phyloP scores from a whole-genome alignment of 1,140 invertebrate species.

The Drosophila obscura region DNA sequence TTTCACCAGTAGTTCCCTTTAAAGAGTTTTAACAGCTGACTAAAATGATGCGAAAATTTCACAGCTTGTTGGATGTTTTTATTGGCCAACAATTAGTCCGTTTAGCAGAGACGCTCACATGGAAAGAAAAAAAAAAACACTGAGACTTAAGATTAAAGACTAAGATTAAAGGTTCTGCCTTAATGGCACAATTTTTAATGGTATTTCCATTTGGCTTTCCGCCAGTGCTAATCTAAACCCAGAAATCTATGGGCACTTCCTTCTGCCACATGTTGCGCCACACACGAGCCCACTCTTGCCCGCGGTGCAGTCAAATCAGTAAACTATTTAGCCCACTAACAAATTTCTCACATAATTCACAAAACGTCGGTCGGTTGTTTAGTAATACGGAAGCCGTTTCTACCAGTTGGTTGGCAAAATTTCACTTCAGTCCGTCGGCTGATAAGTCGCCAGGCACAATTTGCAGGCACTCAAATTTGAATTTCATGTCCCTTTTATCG shows the following conservation, averaged over 20 bases:
- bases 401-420: conserved; percentile 48
- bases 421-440: conserved; percentile 49
- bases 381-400: conserved; percentile 79
- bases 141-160: no score
- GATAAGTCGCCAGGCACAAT: conserved; percentile 69
- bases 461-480: conserved; percentile 79
- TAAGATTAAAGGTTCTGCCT: neutral
- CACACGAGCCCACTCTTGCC: neutral
- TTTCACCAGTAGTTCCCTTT: conserved; percentile 39
- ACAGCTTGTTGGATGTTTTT: conserved; percentile 21
- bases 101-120: conserved; percentile 1
- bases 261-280: conserved; percentile 35
- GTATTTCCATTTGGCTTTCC: neutral
- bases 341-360: conserved; percentile 82
- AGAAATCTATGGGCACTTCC: conserved; percentile 13
- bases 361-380: conserved; percentile 51
- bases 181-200: conserved; percentile 22
- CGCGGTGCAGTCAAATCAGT: conserved; percentile 32
- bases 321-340: conserved; percentile 65
- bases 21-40: conserved; percentile 16
- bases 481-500: conserved; percentile 84
- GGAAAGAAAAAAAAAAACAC: conserved; percentile 14
- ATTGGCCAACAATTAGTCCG: conserved; percentile 30
- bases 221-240: neutral
- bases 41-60: conserved; percentile 16